Percentiles rank a stretch among this genome's conserved stretches.
Evolutionary conservation across 2,113 vertebrate genomes (phyloP).

Genomic region (Dasyornis broadbenti): DNA sequence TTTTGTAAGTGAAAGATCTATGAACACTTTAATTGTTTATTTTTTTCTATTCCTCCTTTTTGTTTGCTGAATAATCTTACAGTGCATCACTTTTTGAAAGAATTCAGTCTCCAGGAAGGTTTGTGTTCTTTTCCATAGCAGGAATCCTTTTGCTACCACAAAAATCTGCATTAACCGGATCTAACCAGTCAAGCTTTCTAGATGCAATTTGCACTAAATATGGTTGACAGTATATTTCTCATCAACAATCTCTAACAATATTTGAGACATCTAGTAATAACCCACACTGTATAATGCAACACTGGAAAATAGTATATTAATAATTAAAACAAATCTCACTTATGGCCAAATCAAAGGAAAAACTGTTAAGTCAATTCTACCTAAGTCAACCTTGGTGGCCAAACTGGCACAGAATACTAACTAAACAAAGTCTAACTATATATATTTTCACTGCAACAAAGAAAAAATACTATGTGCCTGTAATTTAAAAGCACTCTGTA

Average conservation of each 20-base stretch:
- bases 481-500: slow-evolving; percentile 72
- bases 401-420: slow-evolving; percentile 66
- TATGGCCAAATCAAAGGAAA: slow-evolving; percentile 58
- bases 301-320: slow-evolving; percentile 64
- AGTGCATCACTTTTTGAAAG: slow-evolving; percentile 59
- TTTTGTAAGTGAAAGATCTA: slow-evolving; percentile 51
- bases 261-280: slow-evolving; percentile 50
- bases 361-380: slow-evolving; percentile 59
- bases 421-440: slow-evolving; percentile 50
- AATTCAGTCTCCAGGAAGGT: slow-evolving; percentile 57
- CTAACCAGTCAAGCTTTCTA: slow-evolving; percentile 69
- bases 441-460: slow-evolving; percentile 65
- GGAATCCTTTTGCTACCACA: slow-evolving; percentile 66
- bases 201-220: slow-evolving; percentile 75
- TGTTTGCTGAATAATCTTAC: slow-evolving; percentile 67
- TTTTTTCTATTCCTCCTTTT: slow-evolving; percentile 52
- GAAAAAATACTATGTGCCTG: slow-evolving; percentile 80
- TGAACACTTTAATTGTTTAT: slow-evolving; percentile 57
- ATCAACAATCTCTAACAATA: slow-evolving; percentile 55
- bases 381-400: slow-evolving; percentile 56
- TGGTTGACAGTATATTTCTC: slow-evolving; percentile 60
- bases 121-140: slow-evolving; percentile 59
- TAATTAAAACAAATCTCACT: slow-evolving; percentile 51
- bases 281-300: slow-evolving; percentile 22
- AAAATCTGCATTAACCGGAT: slow-evolving; percentile 55